Evolutionary conservation across 2,797 vertebrate species (phyloP).

Genomic region (Acipenser oxyrinchus): DNA sequence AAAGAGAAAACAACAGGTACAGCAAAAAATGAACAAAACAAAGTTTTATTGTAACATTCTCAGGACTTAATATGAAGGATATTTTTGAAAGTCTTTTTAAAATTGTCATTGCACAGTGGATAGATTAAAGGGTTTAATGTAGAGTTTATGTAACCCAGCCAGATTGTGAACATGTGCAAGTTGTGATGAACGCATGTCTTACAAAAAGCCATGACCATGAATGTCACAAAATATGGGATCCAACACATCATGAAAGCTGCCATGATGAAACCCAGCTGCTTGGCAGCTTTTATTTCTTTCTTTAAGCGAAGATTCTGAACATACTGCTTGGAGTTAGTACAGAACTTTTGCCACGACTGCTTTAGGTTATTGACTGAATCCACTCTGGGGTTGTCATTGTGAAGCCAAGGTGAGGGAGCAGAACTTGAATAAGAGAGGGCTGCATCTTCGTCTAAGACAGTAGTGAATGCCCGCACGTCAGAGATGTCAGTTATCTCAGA

Average conservation of each 20-base stretch:
- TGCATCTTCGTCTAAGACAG: conserved; percentile 37
- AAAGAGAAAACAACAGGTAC: not conserved
- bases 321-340: conserved; percentile 59
- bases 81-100: conserved; percentile 88
- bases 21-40: not conserved
- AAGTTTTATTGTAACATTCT: conserved; percentile 4
- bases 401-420: conserved; percentile 26
- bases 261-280: conserved; percentile 88
- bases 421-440: conserved; percentile 26
- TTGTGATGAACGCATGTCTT: conserved; percentile 57
- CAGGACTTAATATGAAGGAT: conserved; percentile 56
- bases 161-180: conserved; percentile 86
- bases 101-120: conserved; percentile 88
- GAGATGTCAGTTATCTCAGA: conserved; percentile 46
- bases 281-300: conserved; percentile 85
- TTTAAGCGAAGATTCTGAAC: conserved; percentile 62
- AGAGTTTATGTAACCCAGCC: conserved; percentile 94
- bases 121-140: conserved; percentile 93
- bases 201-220: conserved; percentile 83
- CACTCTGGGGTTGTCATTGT: conserved; percentile 27
- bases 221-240: conserved; percentile 91
- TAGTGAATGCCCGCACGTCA: conserved; percentile 57
- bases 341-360: conserved; percentile 72
- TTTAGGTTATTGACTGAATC: conserved; percentile 59
- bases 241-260: conserved; percentile 86